Conservation (phyloP, 2,113 vertebrate genomes). For the Lagopus muta region DNA sequence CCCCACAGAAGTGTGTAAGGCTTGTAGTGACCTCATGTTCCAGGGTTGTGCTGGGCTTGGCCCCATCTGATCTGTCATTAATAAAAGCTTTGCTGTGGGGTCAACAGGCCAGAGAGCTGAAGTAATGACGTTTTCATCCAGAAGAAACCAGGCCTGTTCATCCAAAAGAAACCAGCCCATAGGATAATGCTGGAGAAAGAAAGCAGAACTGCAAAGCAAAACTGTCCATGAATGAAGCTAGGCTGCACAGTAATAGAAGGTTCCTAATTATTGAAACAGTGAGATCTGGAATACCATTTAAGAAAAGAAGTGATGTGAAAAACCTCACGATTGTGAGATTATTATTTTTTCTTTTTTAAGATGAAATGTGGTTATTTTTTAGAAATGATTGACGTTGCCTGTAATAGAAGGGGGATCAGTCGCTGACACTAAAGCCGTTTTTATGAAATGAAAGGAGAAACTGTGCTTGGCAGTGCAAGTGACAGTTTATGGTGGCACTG, state of each 20-base stretch:
- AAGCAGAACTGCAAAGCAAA: neutral
- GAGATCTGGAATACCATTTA: neutral
- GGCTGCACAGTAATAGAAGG: neutral
- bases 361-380: neutral
- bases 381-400: neutral
- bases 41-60: conserved; percentile 63
- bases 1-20: conserved; percentile 15
- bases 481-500: neutral
- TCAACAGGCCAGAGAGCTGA: conserved; percentile 60
- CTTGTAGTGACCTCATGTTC: conserved; percentile 64
- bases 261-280: neutral
- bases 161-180: conserved; percentile 55
- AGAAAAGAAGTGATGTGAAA: neutral
- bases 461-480: neutral
- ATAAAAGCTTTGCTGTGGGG: conserved; percentile 38
- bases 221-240: neutral
- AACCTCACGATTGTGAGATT: neutral
- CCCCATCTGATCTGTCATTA: conserved; percentile 40
- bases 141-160: conserved; percentile 50
- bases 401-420: neutral
- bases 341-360: neutral
- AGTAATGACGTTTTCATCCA: conserved; percentile 56
- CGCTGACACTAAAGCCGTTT: neutral
- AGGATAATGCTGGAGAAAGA: neutral
- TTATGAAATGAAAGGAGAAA: neutral